phyloP scores from a whole-genome alignment of 2,888 invertebrate genomes.

The Diadegma fenestrale region DNA sequence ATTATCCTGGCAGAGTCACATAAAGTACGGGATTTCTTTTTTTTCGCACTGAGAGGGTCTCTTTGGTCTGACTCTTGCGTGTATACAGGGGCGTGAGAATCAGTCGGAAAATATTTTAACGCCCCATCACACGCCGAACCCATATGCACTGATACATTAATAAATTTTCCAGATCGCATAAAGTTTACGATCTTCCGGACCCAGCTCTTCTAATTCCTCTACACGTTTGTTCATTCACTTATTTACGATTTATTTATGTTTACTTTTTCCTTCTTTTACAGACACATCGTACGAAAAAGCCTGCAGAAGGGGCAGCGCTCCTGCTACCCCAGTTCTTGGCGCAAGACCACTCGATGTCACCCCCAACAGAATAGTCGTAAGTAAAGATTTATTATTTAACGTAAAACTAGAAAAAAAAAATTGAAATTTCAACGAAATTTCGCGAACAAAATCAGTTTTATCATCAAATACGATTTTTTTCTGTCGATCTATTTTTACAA shows the following conservation, averaged over 20 bases:
- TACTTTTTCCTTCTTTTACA: constrained; percentile 85
- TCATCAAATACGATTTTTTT: too few relatives aligned
- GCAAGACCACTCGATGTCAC: constrained; percentile 89
- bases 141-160: constrained; percentile 4
- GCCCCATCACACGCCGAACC: background rate
- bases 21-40: constrained; percentile 60
- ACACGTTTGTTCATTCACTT: constrained; percentile 34
- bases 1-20: constrained; percentile 55
- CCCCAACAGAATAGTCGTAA: constrained; percentile 92
- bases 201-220: constrained; percentile 11
- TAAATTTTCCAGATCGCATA: constrained; percentile 24
- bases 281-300: constrained; percentile 97
- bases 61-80: constrained; percentile 5
- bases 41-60: constrained; percentile 16
- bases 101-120: constrained; percentile 41
- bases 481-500: too few relatives aligned
- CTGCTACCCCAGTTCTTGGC: constrained; percentile 93
- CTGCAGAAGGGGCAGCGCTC: constrained; percentile 93
- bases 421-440: background rate
- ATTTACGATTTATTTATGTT: constrained; percentile 35
- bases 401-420: background rate
- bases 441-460: background rate
- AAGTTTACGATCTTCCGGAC: constrained; percentile 1
- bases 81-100: constrained; percentile 60
- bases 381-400: constrained; percentile 75